Conservation (phyloP, 2,113 vertebrate species). For the Brachyistius frenatus region DNA sequence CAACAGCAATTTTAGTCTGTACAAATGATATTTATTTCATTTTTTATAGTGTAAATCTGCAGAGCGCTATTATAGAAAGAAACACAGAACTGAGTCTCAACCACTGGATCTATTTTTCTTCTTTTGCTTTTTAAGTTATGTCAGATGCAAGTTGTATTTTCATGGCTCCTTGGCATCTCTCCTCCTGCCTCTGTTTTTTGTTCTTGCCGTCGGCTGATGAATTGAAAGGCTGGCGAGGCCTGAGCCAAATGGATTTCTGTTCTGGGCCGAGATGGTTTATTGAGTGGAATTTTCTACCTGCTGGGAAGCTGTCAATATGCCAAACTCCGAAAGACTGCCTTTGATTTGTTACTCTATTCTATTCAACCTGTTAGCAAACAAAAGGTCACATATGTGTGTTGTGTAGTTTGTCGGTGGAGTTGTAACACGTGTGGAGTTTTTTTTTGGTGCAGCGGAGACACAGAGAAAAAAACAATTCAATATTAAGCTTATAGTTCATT, state of each 20-base stretch:
- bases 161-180: slow-evolving; percentile 28
- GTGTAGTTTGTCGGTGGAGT: neutral
- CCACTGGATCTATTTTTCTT: neutral
- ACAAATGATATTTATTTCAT: too few relatives aligned
- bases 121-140: neutral
- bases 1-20: neutral
- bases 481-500: neutral
- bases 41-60: too few relatives aligned
- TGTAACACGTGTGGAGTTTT: too few relatives aligned
- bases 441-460: neutral
- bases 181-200: slow-evolving; percentile 16
- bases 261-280: slow-evolving; percentile 63
- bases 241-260: slow-evolving; percentile 67
- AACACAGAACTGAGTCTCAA: neutral
- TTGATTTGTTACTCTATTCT: slow-evolving; percentile 62
- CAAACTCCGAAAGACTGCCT: slow-evolving; percentile 56
- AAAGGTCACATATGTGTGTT: slow-evolving; percentile 53
- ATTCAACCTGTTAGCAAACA: slow-evolving; percentile 45
- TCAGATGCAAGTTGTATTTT: slow-evolving; percentile 47
- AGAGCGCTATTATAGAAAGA: too few relatives aligned
- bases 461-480: neutral
- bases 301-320: slow-evolving; percentile 72
- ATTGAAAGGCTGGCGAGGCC: slow-evolving; percentile 62
- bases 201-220: slow-evolving; percentile 46
- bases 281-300: slow-evolving; percentile 65